Conservation (phyloP, 2,113 vertebrate genomes). For the Lepisosteus osseus region DNA sequence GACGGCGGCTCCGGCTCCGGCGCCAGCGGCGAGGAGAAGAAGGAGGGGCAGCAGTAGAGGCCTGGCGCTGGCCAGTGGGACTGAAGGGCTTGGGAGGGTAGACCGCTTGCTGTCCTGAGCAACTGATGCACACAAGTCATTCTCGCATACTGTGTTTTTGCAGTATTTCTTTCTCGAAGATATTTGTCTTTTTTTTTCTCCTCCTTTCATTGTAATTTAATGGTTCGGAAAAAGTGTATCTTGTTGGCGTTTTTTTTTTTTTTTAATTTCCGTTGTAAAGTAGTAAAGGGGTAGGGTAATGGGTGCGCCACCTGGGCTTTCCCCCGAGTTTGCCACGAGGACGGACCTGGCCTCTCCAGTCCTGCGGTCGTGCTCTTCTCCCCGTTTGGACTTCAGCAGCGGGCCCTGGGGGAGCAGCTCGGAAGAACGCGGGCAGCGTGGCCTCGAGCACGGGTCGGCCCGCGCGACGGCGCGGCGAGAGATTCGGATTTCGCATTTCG, state of each 20-base stretch:
- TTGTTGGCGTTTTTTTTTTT: slow-evolving; percentile 18
- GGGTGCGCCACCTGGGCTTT: too few relatives aligned
- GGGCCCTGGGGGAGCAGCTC: too few relatives aligned
- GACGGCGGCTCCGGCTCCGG: slow-evolving; percentile 60
- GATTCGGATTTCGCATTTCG: too few relatives aligned
- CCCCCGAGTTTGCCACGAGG: too few relatives aligned
- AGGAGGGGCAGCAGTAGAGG: slow-evolving; percentile 88
- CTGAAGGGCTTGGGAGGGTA: slow-evolving; percentile 66
- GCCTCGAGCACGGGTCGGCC: too few relatives aligned
- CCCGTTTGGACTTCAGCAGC: too few relatives aligned
- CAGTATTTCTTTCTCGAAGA: slow-evolving; percentile 76
- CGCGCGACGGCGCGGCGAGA: too few relatives aligned
- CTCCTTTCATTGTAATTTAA: slow-evolving; percentile 49
- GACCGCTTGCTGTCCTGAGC: slow-evolving; percentile 59
- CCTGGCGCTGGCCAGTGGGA: slow-evolving; percentile 35
- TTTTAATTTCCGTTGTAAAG: slow-evolving; percentile 6
- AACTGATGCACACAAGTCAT: slow-evolving; percentile 63
- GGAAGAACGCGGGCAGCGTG: too few relatives aligned
- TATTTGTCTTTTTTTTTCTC: slow-evolving; percentile 51
- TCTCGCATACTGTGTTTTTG: slow-evolving; percentile 88
- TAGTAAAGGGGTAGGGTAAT: slow-evolving; percentile 15
- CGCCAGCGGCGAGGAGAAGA: slow-evolving; percentile 85
- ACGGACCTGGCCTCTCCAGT: too few relatives aligned
- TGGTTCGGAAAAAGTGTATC: slow-evolving; percentile 16
- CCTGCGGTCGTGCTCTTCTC: too few relatives aligned